Percentiles rank a stretch among this genome's conserved stretches.
Conservation (phyloP, 2,888 invertebrate genomes). For the Melanotus villosus region DNA sequence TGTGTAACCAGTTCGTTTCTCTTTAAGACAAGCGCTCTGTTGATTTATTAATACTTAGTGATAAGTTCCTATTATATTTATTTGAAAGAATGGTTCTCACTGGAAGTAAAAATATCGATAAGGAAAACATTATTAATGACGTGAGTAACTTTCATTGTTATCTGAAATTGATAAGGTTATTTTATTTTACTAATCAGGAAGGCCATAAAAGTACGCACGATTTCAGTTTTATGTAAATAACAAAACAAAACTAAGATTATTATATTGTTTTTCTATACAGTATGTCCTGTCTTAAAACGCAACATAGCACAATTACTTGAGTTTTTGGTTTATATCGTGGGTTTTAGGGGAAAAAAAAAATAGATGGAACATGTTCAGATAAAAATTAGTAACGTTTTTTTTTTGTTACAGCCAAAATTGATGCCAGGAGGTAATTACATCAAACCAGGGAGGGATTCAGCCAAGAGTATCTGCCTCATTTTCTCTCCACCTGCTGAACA, state of each 20-base stretch:
- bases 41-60: not conserved
- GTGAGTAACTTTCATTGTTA: not conserved
- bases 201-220: too few species aligned
- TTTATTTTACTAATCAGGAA: not conserved
- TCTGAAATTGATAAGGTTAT: not conserved
- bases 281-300: too few species aligned
- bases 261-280: not conserved
- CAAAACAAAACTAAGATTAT: not conserved
- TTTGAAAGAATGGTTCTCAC: not conserved
- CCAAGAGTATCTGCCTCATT: slow-evolving; percentile 85
- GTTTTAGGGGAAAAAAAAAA: too few species aligned
- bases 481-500: slow-evolving; percentile 88
- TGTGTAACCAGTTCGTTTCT: not conserved
- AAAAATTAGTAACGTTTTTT: slow-evolving; percentile 1
- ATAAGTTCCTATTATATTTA: not conserved
- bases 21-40: not conserved
- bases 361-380: too few species aligned
- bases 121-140: not conserved
- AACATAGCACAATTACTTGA: too few species aligned
- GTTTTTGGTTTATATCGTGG: too few species aligned
- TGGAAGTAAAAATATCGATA: slow-evolving; percentile 3
- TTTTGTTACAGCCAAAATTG: slow-evolving; percentile 78
- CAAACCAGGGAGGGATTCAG: slow-evolving; percentile 82
- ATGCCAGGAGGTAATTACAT: slow-evolving; percentile 89
- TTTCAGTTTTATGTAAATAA: not conserved